Evolutionary conservation across 2,113 vertebrate genomes (phyloP).

Genomic region (Hiodon tergisus): DNA sequence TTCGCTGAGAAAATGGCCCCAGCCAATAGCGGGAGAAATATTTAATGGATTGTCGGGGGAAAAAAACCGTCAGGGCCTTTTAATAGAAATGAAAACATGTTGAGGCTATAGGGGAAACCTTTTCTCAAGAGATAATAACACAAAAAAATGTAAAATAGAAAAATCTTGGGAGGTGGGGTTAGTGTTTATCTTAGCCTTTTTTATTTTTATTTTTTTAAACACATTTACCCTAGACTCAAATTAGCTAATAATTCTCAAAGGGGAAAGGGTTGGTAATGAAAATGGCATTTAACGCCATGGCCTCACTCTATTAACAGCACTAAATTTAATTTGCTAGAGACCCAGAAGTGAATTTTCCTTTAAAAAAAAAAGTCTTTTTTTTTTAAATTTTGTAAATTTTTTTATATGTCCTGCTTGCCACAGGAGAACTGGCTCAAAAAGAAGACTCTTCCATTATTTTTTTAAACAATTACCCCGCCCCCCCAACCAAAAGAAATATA

Average conservation of each 20-base stretch:
- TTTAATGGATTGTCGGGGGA: slow-evolving; percentile 61
- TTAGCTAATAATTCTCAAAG: slow-evolving; percentile 72
- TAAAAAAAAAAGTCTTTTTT: slow-evolving; percentile 11
- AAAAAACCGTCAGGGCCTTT: slow-evolving; percentile 55
- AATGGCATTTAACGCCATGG: slow-evolving; percentile 72
- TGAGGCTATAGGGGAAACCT: slow-evolving; percentile 64
- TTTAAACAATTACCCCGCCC: neutral
- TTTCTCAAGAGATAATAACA: slow-evolving; percentile 66
- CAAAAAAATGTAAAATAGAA: slow-evolving; percentile 69
- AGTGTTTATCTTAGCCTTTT: slow-evolving; percentile 68
- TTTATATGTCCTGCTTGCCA: slow-evolving; percentile 12
- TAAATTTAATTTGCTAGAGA: slow-evolving; percentile 72
- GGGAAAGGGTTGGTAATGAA: slow-evolving; percentile 72
- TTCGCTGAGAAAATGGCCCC: slow-evolving; percentile 62
- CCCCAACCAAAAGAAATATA: neutral
- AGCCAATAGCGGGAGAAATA: slow-evolving; percentile 59
- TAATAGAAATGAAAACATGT: slow-evolving; percentile 70
- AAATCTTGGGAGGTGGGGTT: slow-evolving; percentile 50
- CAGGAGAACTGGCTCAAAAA: slow-evolving; percentile 2
- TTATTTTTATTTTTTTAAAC: slow-evolving; percentile 45
- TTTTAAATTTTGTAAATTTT: slow-evolving; percentile 16
- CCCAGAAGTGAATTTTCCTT: slow-evolving; percentile 54
- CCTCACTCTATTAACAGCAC: slow-evolving; percentile 75
- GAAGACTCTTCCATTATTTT: neutral
- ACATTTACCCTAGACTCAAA: slow-evolving; percentile 67